Conservation (phyloP, 2,113 vertebrate genomes). For the Cairina moschata region DNA sequence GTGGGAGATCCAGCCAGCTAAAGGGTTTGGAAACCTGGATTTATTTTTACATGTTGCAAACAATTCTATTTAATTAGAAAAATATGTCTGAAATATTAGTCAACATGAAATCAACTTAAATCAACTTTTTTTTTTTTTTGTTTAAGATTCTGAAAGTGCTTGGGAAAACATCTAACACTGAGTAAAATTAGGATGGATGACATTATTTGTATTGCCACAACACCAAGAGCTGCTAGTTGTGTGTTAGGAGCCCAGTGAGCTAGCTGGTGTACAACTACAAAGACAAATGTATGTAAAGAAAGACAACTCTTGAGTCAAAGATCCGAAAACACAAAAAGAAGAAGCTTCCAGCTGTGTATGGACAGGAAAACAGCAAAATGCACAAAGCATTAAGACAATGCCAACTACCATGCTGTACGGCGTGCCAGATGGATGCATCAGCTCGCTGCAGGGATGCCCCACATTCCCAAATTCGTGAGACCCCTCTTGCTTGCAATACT, state of each 20-base stretch:
- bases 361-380: background rate
- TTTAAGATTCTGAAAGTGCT: background rate
- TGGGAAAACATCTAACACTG: background rate
- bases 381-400: background rate
- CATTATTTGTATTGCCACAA: background rate
- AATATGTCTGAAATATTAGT: background rate
- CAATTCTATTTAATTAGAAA: slow-evolving; percentile 45
- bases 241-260: background rate
- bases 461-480: background rate
- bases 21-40: background rate
- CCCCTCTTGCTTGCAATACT: background rate
- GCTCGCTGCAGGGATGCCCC: background rate
- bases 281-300: background rate
- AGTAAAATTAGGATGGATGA: background rate
- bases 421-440: rapidly evolving
- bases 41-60: slow-evolving; percentile 48
- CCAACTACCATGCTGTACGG: background rate
- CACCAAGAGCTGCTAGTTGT: background rate
- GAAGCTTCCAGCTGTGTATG: background rate
- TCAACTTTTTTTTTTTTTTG: background rate
- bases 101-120: background rate
- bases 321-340: background rate
- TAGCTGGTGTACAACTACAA: background rate
- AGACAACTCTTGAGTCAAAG: background rate
- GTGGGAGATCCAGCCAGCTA: background rate